Conservation (phyloP, 92 coral and sea anemone genomes). For the Meandrina meandrites region DNA sequence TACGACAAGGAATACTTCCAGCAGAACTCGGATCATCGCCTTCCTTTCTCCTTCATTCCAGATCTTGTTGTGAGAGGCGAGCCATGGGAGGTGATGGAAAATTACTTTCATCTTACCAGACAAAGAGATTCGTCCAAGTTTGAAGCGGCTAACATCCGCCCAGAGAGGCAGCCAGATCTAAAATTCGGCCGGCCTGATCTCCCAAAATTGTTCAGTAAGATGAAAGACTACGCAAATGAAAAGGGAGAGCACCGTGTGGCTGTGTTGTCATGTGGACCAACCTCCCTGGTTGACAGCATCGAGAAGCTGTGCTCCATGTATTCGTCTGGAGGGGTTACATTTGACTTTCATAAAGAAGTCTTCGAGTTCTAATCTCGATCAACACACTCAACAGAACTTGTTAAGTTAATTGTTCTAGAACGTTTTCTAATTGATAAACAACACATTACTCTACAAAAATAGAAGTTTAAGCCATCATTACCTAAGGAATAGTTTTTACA, state of each 20-base stretch:
- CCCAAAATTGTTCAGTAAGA: conserved; percentile 53
- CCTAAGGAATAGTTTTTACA: no score
- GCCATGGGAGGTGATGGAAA: conserved; percentile 62
- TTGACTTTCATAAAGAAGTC: conserved; percentile 80
- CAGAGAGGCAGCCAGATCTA: conserved; percentile 64
- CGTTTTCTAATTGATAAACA: no score
- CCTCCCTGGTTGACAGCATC: conserved; percentile 51
- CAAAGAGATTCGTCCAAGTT: conserved; percentile 70
- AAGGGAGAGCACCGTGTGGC: conserved; percentile 59
- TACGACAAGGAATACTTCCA: conserved; percentile 77
- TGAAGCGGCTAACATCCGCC: conserved; percentile 69
- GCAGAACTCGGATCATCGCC: conserved; percentile 49
- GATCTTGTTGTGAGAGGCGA: conserved; percentile 61
- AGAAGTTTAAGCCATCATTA: no score
- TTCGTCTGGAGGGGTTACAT: conserved; percentile 58
- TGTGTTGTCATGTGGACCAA: conserved; percentile 74
- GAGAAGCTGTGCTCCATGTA: conserved; percentile 59
- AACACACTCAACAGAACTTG: background rate
- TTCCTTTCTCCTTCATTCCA: conserved; percentile 74
- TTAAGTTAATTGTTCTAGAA: no score
- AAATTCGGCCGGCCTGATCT: conserved; percentile 75
- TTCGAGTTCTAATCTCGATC: conserved; percentile 59
- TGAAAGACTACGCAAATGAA: conserved; percentile 59
- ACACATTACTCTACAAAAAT: no score
- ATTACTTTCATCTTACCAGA: conserved; percentile 66